A percentile compares a stretch with the other conserved stretches of the same genome.
Evolutionary conservation across 2,113 vertebrate genomes (phyloP).

Genomic region (Candoia aspera): DNA sequence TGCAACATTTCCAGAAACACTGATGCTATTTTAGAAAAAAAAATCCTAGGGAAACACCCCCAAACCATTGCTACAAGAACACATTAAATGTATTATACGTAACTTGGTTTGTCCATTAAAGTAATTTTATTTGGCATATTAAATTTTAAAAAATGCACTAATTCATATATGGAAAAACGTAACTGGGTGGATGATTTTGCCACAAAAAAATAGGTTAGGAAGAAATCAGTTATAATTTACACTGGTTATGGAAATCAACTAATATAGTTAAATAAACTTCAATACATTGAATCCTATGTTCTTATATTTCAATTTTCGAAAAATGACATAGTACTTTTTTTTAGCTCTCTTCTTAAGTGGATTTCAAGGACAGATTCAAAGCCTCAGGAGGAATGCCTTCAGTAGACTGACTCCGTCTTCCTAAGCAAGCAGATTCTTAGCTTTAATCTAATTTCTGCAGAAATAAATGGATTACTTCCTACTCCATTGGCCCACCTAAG

Average conservation of each 20-base stretch:
- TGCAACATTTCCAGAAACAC: background rate
- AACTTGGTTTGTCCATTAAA: background rate
- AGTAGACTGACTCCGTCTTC: too few species aligned
- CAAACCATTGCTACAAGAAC: background rate
- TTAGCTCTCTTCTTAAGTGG: background rate
- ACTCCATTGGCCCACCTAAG: too few species aligned
- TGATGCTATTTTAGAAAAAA: background rate
- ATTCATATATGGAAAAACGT: background rate
- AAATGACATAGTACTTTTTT: background rate
- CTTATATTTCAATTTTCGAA: background rate
- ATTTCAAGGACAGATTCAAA: too few species aligned
- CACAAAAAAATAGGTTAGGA: background rate
- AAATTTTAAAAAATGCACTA: background rate
- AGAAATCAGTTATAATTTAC: background rate
- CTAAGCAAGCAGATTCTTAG: too few species aligned
- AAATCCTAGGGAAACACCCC: background rate
- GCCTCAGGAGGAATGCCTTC: too few species aligned
- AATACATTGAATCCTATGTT: background rate
- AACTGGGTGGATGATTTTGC: background rate
- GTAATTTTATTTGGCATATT: background rate
- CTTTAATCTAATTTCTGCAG: too few species aligned
- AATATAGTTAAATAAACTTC: background rate
- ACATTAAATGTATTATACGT: background rate
- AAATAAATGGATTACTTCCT: too few species aligned
- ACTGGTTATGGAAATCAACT: background rate